Conservation (phyloP, 2,888 invertebrate species). For the Pollenia angustigena region DNA sequence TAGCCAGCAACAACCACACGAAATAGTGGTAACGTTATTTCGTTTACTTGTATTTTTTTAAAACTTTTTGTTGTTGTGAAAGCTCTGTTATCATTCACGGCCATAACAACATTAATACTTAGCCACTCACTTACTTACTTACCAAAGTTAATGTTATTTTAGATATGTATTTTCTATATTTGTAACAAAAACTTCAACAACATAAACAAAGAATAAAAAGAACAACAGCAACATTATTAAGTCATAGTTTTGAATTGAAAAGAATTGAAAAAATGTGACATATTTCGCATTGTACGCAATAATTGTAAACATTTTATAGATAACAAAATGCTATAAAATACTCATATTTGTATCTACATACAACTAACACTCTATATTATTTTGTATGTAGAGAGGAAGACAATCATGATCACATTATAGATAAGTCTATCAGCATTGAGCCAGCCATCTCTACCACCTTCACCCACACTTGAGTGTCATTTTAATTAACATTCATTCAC, state of each 20-base stretch:
- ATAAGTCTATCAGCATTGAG: background rate
- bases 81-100: conserved; percentile 18
- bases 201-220: background rate
- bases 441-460: background rate
- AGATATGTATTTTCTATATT: background rate
- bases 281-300: conserved; percentile 48
- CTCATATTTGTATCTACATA: background rate
- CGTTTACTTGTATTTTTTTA: conserved; percentile 23
- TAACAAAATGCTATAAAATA: conserved; percentile 21
- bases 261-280: conserved; percentile 43
- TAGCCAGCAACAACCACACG: background rate
- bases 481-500: conserved; percentile 54
- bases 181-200: conserved; percentile 1
- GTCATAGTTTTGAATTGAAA: conserved; percentile 22
- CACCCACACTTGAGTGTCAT: conserved; percentile 18
- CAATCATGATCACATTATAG: background rate
- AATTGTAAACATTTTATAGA: conserved; percentile 42
- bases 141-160: background rate
- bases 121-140: background rate
- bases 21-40: conserved; percentile 24
- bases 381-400: background rate
- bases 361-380: background rate
- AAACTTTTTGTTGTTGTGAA: background rate
- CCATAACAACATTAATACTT: background rate
- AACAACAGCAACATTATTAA: background rate